Base-by-base conservation (phyloP, 1,140 invertebrate species). In the Cydia splendana region DNA sequence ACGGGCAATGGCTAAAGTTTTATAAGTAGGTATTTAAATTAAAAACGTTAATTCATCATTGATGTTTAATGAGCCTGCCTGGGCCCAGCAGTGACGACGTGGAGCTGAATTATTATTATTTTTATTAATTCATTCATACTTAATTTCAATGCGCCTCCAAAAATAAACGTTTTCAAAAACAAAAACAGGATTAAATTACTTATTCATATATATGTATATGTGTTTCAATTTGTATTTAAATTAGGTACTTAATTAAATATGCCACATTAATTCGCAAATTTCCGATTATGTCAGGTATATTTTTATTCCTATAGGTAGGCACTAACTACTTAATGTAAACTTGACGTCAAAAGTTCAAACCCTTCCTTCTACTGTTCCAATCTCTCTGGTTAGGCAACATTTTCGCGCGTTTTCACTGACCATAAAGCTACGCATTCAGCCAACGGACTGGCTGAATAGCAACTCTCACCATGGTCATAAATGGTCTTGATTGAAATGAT, bases 371-470 rank as follows among this genome's bases (percentile, higher is more conserved):
- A 15, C 3, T 12, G 45, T 48, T 48, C 12, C 45, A 48, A 74
- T 69, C 15, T 57, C 51, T 53, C 15, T 75, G 30, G 65, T 38
- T 18, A 71, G 74, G 65, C 24, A 45, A 77, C 67, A 69, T 81
- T 78, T 82, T 82, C 81, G 75, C 81, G 79, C 79, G 78, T 83
- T 83, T 83, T 83, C 79, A 77, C 79, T 77, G 42, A 77, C 81
- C 80, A 78, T 79, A 42, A 83, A 79, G 45, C 62, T 73, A 15
- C 18, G 65, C 28, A 34, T 69, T 69, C 65, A 71, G 67, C 34
- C 74, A 51, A 77, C 74, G 71, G 10, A 71, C 77, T 30, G 65
- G 75, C 69, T 71, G 67, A 42, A 76, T 77, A 15, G 57, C 73
- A 74, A 80, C 81, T 82, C 80, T 82, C 80, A 76, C 77, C 69